Evolutionary conservation across 23 tunicate species (phyloP), one percentile per base, ranked within the genome.

Genomic region (Clavelina lepadiformis): DNA sequence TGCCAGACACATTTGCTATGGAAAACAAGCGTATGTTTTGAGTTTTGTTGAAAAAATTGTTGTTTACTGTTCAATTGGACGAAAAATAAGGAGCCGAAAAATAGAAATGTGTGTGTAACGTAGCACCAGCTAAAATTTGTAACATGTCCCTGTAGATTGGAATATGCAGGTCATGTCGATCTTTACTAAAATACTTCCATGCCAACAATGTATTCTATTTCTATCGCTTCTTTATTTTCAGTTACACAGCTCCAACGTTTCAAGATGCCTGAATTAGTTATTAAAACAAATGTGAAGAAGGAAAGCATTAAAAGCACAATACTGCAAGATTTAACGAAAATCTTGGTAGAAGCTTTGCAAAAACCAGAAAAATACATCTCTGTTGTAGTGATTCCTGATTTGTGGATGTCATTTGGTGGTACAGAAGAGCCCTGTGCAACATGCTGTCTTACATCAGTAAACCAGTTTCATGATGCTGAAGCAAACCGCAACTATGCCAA

Each of bases 321-420:
- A 7, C 38, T 72, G 34, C 11, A 56, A 32, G 79, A 65, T 0
- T 35, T 81, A 26, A 72, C 79, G 19, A 18, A 35, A 32, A 23
- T 81, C 26, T 19, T 72, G 2, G 28, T 69, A 1, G 57, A 72
- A 3, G 6, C 38, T 8, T 60, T 72, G 5, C 68, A 65, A 31
- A 81, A 81, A 32, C 79, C 88, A 38, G 68, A 53, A 44, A 72
- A 73, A 25, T 81, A 72, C 35, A 33, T 81, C 46, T 41, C 46
- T 1, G 69, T 81, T 33, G 60, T 38, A 32, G 54, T 81, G 21
- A 31, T 26, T 7, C 88, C 88, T 20, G 88, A 45, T 4, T 5
- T 72, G 58, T 81, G 79, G 88, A 81, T 81, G 88, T 64, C 79
- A 33, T 65, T 81, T 65, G 79, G 68, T 44, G 79, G 79, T 7